Evolutionary conservation across 53 echinoderm and acorn worm species (phyloP).

Genomic region (Holothuria leucospilota): DNA sequence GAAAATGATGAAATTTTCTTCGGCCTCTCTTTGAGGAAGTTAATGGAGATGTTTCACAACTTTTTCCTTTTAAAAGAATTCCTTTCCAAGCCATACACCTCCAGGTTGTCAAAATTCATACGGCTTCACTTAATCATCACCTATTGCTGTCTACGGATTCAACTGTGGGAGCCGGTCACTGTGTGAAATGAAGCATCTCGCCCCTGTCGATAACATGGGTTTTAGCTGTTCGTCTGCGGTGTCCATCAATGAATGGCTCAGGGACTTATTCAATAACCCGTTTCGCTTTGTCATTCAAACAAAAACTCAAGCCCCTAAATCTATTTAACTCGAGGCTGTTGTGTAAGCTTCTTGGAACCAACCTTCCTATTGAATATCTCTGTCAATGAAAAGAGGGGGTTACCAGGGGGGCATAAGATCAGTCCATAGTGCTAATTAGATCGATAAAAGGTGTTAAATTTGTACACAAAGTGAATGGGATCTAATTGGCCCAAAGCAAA

Average conservation of each 20-base stretch:
- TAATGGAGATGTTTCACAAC: too few relatives aligned
- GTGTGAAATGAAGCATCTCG: background rate
- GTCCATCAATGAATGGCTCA: conserved; percentile 23
- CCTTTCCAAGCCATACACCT: conserved; percentile 6
- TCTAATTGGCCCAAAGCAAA: conserved; percentile 20
- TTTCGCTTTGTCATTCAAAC: conserved; percentile 8
- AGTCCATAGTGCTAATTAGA: conserved; percentile 24
- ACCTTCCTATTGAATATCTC: conserved; percentile 12
- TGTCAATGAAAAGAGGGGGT: conserved; percentile 15
- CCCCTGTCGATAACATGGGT: too few relatives aligned
- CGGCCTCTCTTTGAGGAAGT: too few relatives aligned
- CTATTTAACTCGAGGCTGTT: conserved; percentile 22
- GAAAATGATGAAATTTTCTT: too few relatives aligned
- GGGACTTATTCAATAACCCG: conserved; percentile 20
- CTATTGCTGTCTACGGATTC: background rate
- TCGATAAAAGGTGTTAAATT: conserved; percentile 42
- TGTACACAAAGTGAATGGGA: conserved; percentile 6
- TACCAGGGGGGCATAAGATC: conserved; percentile 35
- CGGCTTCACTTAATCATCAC: conserved; percentile 22
- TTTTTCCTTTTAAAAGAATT: too few relatives aligned
- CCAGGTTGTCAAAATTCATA: background rate
- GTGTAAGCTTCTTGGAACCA: conserved; percentile 28
- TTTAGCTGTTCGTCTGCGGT: background rate
- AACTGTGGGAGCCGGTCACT: conserved; percentile 6
- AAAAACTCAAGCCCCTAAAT: conserved; percentile 1